phyloP scores from a whole-genome alignment of 2,797 vertebrate genomes.

The Steatocranus sp. region DNA sequence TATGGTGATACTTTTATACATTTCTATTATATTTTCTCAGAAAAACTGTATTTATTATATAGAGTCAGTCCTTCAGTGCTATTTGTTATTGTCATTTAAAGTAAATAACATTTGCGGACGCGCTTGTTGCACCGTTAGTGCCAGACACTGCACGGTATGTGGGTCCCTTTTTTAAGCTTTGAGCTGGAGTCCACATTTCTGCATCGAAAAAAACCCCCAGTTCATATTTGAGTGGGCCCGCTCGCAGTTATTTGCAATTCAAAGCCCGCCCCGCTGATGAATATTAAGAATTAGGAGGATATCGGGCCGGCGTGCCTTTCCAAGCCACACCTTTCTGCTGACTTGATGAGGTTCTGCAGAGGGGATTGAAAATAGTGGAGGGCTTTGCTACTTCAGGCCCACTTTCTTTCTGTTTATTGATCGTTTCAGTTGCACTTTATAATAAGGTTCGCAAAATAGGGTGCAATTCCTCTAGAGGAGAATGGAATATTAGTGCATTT shows the following conservation, averaged over 20 bases:
- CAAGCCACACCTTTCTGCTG: constrained; percentile 16
- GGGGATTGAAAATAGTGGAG: not conserved
- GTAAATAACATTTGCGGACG: not conserved
- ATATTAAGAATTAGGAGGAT: constrained; percentile 38
- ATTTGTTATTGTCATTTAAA: not conserved
- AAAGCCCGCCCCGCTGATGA: constrained; percentile 41
- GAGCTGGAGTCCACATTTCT: not conserved
- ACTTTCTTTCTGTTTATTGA: not conserved
- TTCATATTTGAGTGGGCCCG: constrained; percentile 50
- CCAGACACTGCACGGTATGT: not conserved
- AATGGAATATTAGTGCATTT: not conserved
- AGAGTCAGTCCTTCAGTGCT: not conserved
- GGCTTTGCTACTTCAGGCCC: not conserved
- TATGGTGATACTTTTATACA: not conserved
- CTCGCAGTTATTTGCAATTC: constrained; percentile 27
- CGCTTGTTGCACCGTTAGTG: not conserved
- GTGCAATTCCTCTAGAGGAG: not conserved
- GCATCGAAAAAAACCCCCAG: not conserved
- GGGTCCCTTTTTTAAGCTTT: not conserved
- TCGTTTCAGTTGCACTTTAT: not conserved
- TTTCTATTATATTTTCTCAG: not conserved
- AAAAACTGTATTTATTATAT: not conserved
- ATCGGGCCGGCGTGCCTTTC: not conserved
- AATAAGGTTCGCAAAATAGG: not conserved
- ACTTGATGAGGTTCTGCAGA: not conserved